A percentile compares a stretch with the other conserved stretches of the same genome.
Evolutionary conservation across 2,113 vertebrate genomes (phyloP).

Genomic region (Aramus guarauna): DNA sequence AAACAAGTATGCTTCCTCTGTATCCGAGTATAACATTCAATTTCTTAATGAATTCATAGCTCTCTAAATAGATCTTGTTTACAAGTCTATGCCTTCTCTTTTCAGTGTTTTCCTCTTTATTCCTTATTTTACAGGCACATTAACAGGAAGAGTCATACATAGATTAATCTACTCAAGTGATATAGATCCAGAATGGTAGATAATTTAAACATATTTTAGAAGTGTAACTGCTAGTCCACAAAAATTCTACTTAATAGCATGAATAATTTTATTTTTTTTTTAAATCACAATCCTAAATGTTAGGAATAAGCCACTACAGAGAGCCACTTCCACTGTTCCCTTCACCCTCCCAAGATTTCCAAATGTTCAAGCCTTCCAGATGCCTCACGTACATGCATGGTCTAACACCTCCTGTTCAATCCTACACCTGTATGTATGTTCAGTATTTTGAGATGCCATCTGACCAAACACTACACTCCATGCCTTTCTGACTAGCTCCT

Average conservation of each 20-base stretch:
- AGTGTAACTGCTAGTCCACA: background rate
- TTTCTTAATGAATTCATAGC: background rate
- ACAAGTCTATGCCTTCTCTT: background rate
- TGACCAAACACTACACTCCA: background rate
- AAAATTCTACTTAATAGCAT: background rate
- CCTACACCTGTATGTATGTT: background rate
- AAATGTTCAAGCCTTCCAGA: background rate
- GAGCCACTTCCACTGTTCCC: background rate
- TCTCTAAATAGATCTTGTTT: background rate
- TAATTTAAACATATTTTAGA: background rate
- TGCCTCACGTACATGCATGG: background rate
- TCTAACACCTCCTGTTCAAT: background rate
- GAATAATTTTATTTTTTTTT: background rate
- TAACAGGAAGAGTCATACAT: background rate
- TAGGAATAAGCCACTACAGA: background rate
- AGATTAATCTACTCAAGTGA: background rate
- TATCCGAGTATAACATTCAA: background rate
- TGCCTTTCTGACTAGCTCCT: background rate
- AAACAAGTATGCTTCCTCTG: background rate
- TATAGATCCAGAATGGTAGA: background rate
- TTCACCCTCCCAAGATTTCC: background rate
- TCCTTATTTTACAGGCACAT: background rate
- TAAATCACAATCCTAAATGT: background rate
- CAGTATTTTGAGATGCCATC: background rate
- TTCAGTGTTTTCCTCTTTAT: background rate